These are phyloP conservation scores for Ammodytes marinus DNA, from an alignment of 2,113 vertebrate species.

Conservation along the genomic window DNA sequence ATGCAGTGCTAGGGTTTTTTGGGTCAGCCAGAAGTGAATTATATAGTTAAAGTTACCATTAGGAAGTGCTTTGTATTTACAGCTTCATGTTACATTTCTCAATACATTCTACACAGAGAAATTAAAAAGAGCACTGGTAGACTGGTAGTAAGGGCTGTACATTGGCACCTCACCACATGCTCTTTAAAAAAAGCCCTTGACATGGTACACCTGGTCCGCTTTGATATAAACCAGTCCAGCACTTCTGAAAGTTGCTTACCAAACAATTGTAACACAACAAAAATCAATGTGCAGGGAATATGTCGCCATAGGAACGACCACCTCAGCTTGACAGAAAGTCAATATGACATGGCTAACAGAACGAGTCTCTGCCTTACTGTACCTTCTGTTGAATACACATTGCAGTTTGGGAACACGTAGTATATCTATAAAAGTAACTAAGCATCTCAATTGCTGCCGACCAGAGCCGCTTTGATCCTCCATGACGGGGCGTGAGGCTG, in stretches of 20 bases:
- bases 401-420: neutral
- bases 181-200: conserved; percentile 58
- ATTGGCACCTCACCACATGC: conserved; percentile 7
- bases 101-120: neutral
- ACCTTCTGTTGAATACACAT: conserved; percentile 32
- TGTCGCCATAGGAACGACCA: conserved; percentile 68
- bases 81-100: neutral
- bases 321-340: conserved; percentile 72
- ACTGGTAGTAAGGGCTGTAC: neutral
- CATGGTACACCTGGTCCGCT: conserved; percentile 52
- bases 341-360: conserved; percentile 67
- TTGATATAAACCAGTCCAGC: conserved; percentile 67
- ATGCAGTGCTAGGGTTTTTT: neutral
- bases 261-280: conserved; percentile 62
- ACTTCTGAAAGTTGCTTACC: conserved; percentile 77
- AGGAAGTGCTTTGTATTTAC: neutral
- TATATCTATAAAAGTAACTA: neutral
- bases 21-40: neutral
- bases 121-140: neutral
- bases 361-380: conserved; percentile 39
- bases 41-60: neutral
- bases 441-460: conserved; percentile 4
- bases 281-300: conserved; percentile 71
- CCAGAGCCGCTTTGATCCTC: conserved; percentile 18
- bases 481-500: conserved; percentile 46